phyloP scores from a whole-genome alignment of 1,140 invertebrate genomes.

The Philotrypesis tridentata region DNA sequence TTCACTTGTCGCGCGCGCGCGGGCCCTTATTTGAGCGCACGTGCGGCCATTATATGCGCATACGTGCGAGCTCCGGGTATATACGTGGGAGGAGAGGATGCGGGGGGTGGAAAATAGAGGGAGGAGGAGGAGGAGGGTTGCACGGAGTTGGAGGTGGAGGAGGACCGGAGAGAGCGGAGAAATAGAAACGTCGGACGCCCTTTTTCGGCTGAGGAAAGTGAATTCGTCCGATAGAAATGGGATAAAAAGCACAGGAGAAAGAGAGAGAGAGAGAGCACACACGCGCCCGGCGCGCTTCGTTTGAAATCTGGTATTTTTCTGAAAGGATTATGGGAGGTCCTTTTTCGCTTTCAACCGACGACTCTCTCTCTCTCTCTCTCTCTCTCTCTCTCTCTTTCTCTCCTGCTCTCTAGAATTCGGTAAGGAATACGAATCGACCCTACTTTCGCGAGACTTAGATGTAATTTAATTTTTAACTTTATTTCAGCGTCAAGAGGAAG shows the following conservation, averaged over 20 bases:
- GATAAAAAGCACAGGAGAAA: neutral
- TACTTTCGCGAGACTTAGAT: neutral
- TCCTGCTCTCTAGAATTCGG: neutral
- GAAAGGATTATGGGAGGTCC: neutral
- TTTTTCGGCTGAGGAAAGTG: neutral
- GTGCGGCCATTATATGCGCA: slow-evolving; percentile 23
- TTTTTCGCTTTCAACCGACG: neutral
- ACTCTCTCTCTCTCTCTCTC: neutral
- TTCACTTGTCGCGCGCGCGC: slow-evolving; percentile 27
- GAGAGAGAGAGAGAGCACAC: too few species aligned
- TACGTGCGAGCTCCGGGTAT: slow-evolving; percentile 2
- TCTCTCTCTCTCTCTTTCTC: too few species aligned
- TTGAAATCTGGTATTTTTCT: neutral
- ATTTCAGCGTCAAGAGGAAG: neutral
- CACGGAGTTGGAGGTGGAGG: too few species aligned
- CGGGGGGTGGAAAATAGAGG: slow-evolving; percentile 2
- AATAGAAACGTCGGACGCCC: neutral
- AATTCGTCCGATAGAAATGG: neutral
- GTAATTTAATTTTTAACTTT: slow-evolving; percentile 1
- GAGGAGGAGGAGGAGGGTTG: neutral
- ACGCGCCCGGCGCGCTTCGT: neutral
- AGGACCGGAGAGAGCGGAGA: too few species aligned
- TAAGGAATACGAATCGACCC: neutral
- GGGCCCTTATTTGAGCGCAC: slow-evolving; percentile 33
- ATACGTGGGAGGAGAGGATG: neutral